Evolutionary conservation across 2,888 invertebrate species (phyloP), one percentile per base, ranked within the genome.

Genomic region (Tenthredo livida): DNA sequence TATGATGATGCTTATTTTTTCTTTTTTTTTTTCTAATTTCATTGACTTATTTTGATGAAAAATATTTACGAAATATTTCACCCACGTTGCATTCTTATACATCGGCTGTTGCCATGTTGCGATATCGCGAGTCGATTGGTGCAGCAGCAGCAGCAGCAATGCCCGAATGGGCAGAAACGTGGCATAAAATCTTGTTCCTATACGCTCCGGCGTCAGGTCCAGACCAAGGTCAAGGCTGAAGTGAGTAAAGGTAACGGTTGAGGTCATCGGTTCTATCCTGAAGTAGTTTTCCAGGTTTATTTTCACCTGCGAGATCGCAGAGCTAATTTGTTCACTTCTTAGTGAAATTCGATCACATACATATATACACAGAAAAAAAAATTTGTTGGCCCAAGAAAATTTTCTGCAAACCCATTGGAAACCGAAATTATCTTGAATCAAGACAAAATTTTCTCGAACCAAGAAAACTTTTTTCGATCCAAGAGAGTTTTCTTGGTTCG

Each of bases 151-250:
- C 12, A 21, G 61, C 54, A 54, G 25, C 61, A 10, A 9, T 21
- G 29, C 29, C 33, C 67, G 33, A 67, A 33, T 29, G 73, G 43
- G 10, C n/a, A 73, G 40, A 43, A 73, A 73, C 73, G 40, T 73
- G 73, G 40, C 73, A 73, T n/a, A 73, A 73, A 73, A 43, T 40
- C 73, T 73, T 73, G 40, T 73, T 40, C 73, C 73, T 40, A 54
- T 54, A 40, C 12, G 73, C 73, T 43, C 40, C 15, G 73, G 43
- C 73, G 40, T 73, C 40, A 73, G 73, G 73, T 73, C 43, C 40
- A 73, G 43, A 40, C 73, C 73, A 73, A 73, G 73, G 73, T 73
- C 73, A 73, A 73, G 73, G 43, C 21, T 73, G 43, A 1, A n/a
- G 43, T 33, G 33, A 67, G 73, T 43, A 40, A 43, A 43, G 43